phyloP scores from a whole-genome alignment of 2,797 vertebrate genomes.

The Dipus sagitta region DNA sequence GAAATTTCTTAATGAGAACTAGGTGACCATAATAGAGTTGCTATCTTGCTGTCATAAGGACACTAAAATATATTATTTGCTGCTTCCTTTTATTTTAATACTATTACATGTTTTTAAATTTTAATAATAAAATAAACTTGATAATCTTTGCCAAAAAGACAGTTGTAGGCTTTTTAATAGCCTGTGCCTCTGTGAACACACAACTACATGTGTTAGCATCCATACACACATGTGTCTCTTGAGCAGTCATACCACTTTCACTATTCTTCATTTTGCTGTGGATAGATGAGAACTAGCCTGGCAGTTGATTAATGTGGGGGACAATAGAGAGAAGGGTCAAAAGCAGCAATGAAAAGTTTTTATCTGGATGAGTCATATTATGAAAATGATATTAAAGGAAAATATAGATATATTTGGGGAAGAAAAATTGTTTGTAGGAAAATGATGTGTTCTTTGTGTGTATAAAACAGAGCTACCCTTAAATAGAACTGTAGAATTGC shows the following conservation, averaged over 20 bases:
- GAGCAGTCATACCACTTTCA: too few relatives aligned
- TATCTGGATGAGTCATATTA: background rate
- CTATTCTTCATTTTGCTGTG: too few relatives aligned
- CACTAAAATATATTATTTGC: background rate
- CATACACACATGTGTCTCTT: too few relatives aligned
- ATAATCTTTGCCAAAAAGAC: too few relatives aligned
- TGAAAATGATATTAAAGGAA: background rate
- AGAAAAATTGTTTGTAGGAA: background rate
- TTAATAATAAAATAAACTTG: too few relatives aligned
- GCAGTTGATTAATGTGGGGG: constrained; percentile 19
- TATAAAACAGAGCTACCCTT: background rate
- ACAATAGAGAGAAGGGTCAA: constrained; percentile 15
- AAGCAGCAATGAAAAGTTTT: constrained; percentile 26
- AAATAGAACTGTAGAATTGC: background rate
- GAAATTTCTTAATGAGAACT: background rate
- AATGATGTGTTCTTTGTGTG: background rate
- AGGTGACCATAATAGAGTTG: background rate
- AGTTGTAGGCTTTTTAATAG: too few relatives aligned
- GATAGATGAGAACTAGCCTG: background rate
- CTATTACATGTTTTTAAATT: too few relatives aligned
- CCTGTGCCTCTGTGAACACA: too few relatives aligned
- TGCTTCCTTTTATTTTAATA: too few relatives aligned
- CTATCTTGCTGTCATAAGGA: background rate
- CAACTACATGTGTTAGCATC: too few relatives aligned
- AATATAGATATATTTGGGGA: background rate